These are phyloP conservation scores for Ciconia maguari DNA, from an alignment of 2,113 vertebrate species.

Conservation along the genomic window DNA sequence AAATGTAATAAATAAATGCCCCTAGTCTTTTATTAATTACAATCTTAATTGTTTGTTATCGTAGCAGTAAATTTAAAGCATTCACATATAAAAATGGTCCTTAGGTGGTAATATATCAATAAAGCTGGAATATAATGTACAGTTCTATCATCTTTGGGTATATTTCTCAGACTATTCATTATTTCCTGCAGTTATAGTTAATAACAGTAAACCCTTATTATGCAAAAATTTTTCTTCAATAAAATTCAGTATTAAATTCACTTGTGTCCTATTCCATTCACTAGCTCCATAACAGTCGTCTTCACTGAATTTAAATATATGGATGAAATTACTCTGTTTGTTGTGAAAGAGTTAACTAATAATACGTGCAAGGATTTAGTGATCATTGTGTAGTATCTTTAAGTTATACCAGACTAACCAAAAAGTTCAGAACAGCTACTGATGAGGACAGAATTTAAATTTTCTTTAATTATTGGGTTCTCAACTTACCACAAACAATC, in stretches of 20 bases:
- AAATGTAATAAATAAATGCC: background rate
- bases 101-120: background rate
- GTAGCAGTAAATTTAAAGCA: background rate
- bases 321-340: background rate
- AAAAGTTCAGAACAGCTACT: background rate
- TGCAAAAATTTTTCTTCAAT: background rate
- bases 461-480: slow-evolving; percentile 29
- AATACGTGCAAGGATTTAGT: background rate
- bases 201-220: background rate
- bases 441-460: background rate
- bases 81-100: background rate
- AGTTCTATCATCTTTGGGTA: background rate
- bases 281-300: background rate
- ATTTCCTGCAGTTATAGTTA: background rate
- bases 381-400: background rate
- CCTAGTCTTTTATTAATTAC: background rate
- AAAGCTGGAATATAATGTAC: background rate
- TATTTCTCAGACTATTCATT: background rate
- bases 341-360: background rate
- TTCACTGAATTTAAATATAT: background rate
- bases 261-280: background rate
- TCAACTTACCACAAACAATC: slow-evolving; percentile 43
- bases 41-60: background rate
- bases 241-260: background rate
- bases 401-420: background rate